Conservation (phyloP, 2,888 invertebrate species). For the Hydroisotoma schaefferi region DNA sequence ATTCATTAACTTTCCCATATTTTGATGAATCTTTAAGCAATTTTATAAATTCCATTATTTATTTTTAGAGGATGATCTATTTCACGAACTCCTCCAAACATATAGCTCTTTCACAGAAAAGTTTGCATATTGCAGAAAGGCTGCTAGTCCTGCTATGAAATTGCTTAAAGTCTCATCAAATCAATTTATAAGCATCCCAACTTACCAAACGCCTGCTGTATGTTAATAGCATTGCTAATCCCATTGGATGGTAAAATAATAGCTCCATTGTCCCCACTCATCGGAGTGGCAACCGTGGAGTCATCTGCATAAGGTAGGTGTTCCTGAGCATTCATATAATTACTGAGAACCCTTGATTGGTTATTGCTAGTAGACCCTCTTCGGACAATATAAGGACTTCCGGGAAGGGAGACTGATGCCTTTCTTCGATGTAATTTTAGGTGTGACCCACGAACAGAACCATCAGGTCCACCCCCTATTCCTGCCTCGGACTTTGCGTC, state of each 20-base stretch:
- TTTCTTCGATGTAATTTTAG: constrained; percentile 56
- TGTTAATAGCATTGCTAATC: not conserved
- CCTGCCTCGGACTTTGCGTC: constrained; percentile 77
- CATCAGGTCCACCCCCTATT: constrained; percentile 64
- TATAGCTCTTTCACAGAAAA: no score
- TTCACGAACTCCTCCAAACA: no score
- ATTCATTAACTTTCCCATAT: not conserved
- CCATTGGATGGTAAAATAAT: constrained; percentile 77
- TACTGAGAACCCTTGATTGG: constrained; percentile 89
- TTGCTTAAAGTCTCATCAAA: no score
- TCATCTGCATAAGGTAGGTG: constrained; percentile 96
- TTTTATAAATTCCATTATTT: no score
- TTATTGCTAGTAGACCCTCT: not conserved
- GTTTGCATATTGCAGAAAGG: no score
- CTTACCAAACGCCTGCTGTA: constrained; percentile 7
- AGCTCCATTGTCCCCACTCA: constrained; percentile 95
- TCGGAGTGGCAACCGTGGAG: constrained; percentile 93
- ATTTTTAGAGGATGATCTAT: no score
- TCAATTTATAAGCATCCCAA: not conserved
- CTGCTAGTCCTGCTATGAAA: no score
- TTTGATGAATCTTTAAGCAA: no score
- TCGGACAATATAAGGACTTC: not conserved
- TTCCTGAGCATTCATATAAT: constrained; percentile 74
- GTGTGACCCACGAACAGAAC: constrained; percentile 61
- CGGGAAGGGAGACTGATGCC: constrained; percentile 3